Evolutionary conservation across 2,113 vertebrate genomes (phyloP), one percentile per base, ranked within the genome.

Genomic region (Mormoops blainvillei): DNA sequence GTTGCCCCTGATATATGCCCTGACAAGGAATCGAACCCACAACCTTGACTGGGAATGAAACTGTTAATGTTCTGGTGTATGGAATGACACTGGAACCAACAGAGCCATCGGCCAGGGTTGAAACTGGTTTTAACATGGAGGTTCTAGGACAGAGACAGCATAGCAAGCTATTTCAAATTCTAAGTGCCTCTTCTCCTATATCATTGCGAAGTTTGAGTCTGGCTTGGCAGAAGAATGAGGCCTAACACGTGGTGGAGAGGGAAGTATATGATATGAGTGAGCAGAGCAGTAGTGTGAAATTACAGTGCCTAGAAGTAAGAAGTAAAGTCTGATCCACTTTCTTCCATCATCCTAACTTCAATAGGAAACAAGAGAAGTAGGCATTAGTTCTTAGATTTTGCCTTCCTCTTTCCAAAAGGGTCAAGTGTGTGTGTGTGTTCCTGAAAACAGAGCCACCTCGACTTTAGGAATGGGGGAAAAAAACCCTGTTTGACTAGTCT

Each of bases 391-490:
- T 78, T 85, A 63, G 45, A 74, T 95, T 87, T 92, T 91, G 18
- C 68, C 19, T 87, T 61, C 24, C 50, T 85, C 38, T 41, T 93
- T 87, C 86, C 67, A 24, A 86, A 94, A 94, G 16, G 7, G 58
- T 89, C 78, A 93, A 91, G 52, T 76, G 28, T 82, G 4, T 81
- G 61, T 87, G n/a, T n/a, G 50, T 22, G 73, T 31, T 96, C n/a
- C 83, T 86, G 7, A 41, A 94, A 95, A 86, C 22, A 85, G 16
- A 71, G 65, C 92, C 54, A 70, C n/a, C 24, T 65, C 83, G 63
- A 94, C 89, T 94, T 95, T 94, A 89, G 41, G 56, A 84, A 74
- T 26, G 56, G 18, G 18, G 68, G 38, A 83, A 63, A 67, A 95
- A 11, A 90, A n/a, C n/a, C 65, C 26, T 71, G 7, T 95, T 3